phyloP scores from a whole-genome alignment of 2,888 invertebrate genomes.

The Rambutsinella grinnellia region DNA sequence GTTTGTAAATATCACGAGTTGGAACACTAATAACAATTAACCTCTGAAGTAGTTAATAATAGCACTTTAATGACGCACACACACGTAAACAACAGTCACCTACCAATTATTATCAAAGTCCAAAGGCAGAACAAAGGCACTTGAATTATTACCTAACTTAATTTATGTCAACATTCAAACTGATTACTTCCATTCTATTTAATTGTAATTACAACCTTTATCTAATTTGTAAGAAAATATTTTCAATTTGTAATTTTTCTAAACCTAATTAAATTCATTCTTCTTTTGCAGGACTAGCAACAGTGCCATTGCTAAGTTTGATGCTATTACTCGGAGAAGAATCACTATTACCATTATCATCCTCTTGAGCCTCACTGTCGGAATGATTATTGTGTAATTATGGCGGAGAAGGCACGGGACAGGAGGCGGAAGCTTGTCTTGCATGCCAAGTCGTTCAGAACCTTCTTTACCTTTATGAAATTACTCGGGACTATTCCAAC shows the following conservation, averaged over 20 bases:
- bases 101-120: background rate
- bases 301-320: conserved; percentile 11
- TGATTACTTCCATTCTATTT: no score
- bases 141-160: no score
- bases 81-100: background rate
- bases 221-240: background rate
- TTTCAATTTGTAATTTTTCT: background rate
- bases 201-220: no score
- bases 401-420: conserved; percentile 80
- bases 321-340: background rate
- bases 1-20: background rate
- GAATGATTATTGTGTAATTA: conserved; percentile 56
- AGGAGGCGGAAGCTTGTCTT: conserved; percentile 93
- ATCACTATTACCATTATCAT: conserved; percentile 7
- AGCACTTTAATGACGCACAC: background rate
- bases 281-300: conserved; percentile 16
- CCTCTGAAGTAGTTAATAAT: background rate
- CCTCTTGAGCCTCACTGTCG: conserved; percentile 34
- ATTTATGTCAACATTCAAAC: no score
- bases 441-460: conserved; percentile 83
- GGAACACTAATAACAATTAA: background rate
- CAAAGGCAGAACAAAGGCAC: no score
- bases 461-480: conserved; percentile 79
- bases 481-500: conserved; percentile 84
- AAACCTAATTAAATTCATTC: conserved; percentile 7